phyloP scores from a whole-genome alignment of 2,888 invertebrate genomes.

The Oligia strigilis region DNA sequence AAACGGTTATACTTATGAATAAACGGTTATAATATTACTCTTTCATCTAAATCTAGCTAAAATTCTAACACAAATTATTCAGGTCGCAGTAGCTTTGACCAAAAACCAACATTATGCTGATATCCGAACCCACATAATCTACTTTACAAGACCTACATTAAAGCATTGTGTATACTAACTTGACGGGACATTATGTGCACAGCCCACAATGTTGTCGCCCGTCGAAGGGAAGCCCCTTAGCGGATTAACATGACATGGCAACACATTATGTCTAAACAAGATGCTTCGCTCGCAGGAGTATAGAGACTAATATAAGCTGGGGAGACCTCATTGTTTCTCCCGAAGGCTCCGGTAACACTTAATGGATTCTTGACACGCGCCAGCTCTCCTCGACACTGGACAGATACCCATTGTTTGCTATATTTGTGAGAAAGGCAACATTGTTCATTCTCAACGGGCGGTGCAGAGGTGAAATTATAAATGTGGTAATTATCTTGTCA shows the following conservation, averaged over 20 bases:
- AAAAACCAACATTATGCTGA: not conserved
- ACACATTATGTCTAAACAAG: constrained; percentile 56
- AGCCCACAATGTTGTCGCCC: constrained; percentile 18
- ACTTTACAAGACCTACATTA: constrained; percentile 12
- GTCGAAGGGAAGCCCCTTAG: constrained; percentile 48
- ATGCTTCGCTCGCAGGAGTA: constrained; percentile 41
- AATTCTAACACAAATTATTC: not conserved
- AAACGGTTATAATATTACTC: not conserved
- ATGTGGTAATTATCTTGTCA: constrained; percentile 58
- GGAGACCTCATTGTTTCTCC: constrained; percentile 59
- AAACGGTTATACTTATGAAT: too few species aligned
- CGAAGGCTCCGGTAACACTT: constrained; percentile 68
- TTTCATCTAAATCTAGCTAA: not conserved
- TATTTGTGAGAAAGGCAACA: constrained; percentile 60
- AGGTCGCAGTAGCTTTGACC: not conserved
- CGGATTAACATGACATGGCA: constrained; percentile 60
- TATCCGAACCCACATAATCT: not conserved
- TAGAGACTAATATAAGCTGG: constrained; percentile 43
- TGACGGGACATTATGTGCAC: constrained; percentile 22
- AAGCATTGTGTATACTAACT: constrained; percentile 10
- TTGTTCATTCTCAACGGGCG: constrained; percentile 29
- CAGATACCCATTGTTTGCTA: constrained; percentile 63
- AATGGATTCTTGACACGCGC: constrained; percentile 70
- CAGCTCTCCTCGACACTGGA: constrained; percentile 58
- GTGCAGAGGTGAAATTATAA: constrained; percentile 58